A percentile compares a stretch with the other conserved stretches of the same genome.
Conservation (phyloP, 1,140 invertebrate genomes). For the Phthorimaea operculella region DNA sequence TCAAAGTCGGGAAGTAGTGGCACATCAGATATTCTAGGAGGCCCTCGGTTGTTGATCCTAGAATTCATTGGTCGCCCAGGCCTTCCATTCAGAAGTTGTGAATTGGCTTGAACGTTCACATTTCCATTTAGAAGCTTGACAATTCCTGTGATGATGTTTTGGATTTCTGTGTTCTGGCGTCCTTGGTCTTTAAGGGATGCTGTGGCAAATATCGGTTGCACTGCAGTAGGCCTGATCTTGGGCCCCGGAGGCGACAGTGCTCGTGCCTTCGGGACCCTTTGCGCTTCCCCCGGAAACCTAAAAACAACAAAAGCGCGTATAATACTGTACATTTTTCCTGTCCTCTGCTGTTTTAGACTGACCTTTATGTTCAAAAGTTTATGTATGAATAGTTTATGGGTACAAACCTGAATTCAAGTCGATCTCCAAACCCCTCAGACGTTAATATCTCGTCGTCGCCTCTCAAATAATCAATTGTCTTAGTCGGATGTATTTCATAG, state of each 20-base stretch:
- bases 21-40: slow-evolving; percentile 82
- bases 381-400: too few species aligned
- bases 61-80: slow-evolving; percentile 70
- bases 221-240: slow-evolving; percentile 66
- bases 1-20: slow-evolving; percentile 77
- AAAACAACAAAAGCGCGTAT: too few species aligned
- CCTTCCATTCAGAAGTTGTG: slow-evolving; percentile 65
- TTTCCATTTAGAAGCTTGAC: slow-evolving; percentile 90
- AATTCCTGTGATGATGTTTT: slow-evolving; percentile 91
- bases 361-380: too few species aligned
- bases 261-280: slow-evolving; percentile 75
- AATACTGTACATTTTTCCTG: too few species aligned
- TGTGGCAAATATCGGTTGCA: slow-evolving; percentile 63
- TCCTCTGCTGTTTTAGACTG: too few species aligned
- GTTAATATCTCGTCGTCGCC: slow-evolving; percentile 45
- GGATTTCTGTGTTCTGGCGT: slow-evolving; percentile 80
- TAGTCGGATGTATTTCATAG: slow-evolving; percentile 61
- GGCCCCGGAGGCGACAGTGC: slow-evolving; percentile 73
- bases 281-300: slow-evolving; percentile 75
- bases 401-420: slow-evolving; percentile 37
- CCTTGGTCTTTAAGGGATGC: slow-evolving; percentile 50
- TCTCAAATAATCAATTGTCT: slow-evolving; percentile 40
- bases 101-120: slow-evolving; percentile 82
- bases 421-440: slow-evolving; percentile 48
- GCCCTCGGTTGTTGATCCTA: slow-evolving; percentile 90